Base-by-base conservation (phyloP, 2,113 vertebrate species). In the Kobus ellipsiprymnus region DNA sequence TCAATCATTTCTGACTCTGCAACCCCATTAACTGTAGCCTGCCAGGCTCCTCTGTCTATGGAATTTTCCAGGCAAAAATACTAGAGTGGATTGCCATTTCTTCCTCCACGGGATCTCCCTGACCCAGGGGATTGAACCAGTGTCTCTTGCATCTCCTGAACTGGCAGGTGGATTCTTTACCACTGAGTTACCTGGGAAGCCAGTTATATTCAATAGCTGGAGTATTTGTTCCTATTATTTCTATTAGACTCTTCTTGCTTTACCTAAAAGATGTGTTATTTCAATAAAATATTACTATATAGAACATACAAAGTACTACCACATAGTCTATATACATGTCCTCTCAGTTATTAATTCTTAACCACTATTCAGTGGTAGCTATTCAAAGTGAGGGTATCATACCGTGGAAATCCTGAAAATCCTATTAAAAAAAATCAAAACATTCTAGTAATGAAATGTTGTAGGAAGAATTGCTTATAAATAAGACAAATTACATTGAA, bases 261-360 rank as follows among this genome's bases (percentile, higher is more conserved):
- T 86, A 90, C 71, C 33, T 50, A 91, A 86, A 91, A 23, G 40
- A 91, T 64, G 3, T 87, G 71, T 54, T 78, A 93, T 88, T 92
- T 95, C 62, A 86, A 91, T 88, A 94, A 97, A 96, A 27, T 52
- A 91, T 36, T 4, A 88, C 78, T n/a, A 62, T 44, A 92, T 6
- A 88, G 57, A 81, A 81, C 36, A 88, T 71, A 88, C 4, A 44
- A 92, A 80, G 59, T 27, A 50, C 8, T 77, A 83, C 48, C 29
- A 80, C 48, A 29, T 54, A 77, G 48, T 67, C 19, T 87, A 92
- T 7, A 77, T 9, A 95, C 15, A 87, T 86, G 27, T 62, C 88
- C 46, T 90, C 44, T 88, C 13, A 19, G 33, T 89, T 89, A 84
- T 9, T 44, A 87, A 87, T 71, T 74, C 57, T 71, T 81, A 36